Evolutionary conservation across 2,888 invertebrate genomes (phyloP), one percentile per base, ranked within the genome.

Genomic region (Choristoneura rosaceana): DNA sequence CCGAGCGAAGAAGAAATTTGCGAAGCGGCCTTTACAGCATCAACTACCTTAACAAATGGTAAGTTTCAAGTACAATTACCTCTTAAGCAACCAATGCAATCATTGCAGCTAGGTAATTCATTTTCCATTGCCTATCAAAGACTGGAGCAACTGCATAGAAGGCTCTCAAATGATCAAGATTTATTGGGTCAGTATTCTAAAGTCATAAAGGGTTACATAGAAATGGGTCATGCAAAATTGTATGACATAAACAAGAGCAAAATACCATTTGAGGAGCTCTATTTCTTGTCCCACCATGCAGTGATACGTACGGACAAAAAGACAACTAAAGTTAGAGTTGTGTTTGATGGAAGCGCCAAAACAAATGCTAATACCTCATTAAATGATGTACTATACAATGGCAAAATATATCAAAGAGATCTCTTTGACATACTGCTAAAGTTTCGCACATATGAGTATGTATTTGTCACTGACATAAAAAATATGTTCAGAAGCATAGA

Each of bases 51-150:
- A 25, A 7, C 0, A 55, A 55, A 55, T 17, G 55, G 55, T 55
- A 55, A 62, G 62, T 62, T 62, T 25, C 47, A 62, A 25, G 62
- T 45, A 25, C 10, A 38, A 17, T 43, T 61, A 61, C 61, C 61
- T 10, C 15, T 43, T 43, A 17, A 9, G 4, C 10, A 17, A n/a
- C 43, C 61, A 10, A 43, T 17, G 3, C 7, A 52, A 8, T 52
- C 52, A 52, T 15, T 52, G 52, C 15, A 15, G 7, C 15, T 52
- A 15, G 52, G 52, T 0, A 52, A 52, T 15, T 52, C 52, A 25
- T 55, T 55, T 25, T 25, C 55, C 25, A 55, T 55, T 55, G 55
- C 55, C 4, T 55, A 25, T 25, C 55, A 55, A 55, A 55, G 55
- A 17, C 55, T 55, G 15, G 25, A 55, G 5, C 8, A 25, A 4